Evolutionary conservation across 2,888 invertebrate genomes (phyloP).

Genomic region (Resseliella maxima): DNA sequence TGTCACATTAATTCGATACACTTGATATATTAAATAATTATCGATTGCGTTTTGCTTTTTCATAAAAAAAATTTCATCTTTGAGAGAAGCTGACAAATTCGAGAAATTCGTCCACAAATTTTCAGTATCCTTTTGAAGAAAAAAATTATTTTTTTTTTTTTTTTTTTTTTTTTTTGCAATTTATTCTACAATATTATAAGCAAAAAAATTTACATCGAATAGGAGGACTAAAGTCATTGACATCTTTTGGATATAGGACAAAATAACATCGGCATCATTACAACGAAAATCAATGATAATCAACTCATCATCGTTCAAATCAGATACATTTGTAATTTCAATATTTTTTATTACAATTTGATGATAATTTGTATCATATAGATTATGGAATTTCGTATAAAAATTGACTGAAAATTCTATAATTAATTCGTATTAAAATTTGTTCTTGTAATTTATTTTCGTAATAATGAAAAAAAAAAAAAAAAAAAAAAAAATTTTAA

Average conservation of each 20-base stretch:
- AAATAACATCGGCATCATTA: background rate
- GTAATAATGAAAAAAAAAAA: background rate
- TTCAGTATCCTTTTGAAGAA: background rate
- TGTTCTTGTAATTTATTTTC: background rate
- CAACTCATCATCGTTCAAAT: background rate
- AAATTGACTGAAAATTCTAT: slow-evolving; percentile 27
- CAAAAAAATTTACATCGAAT: too few relatives aligned
- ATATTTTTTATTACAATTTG: background rate
- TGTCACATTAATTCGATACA: slow-evolving; percentile 59
- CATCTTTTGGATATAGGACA: background rate
- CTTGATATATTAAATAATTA: slow-evolving; percentile 56
- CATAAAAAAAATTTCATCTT: slow-evolving; percentile 61
- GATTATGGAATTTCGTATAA: background rate
- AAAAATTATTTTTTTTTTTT: too few relatives aligned
- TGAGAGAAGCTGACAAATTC: slow-evolving; percentile 58
- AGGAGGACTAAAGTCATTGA: background rate
- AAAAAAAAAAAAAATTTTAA: background rate
- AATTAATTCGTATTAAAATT: background rate
- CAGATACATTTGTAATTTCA: background rate
- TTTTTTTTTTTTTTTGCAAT: too few relatives aligned
- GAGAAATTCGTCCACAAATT: background rate
- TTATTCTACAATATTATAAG: too few relatives aligned
- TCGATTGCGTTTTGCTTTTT: background rate
- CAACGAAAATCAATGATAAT: slow-evolving; percentile 25
- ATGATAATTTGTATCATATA: background rate